Evolutionary conservation across 2,113 vertebrate species (phyloP).

Genomic region (Lagopus leucura): DNA sequence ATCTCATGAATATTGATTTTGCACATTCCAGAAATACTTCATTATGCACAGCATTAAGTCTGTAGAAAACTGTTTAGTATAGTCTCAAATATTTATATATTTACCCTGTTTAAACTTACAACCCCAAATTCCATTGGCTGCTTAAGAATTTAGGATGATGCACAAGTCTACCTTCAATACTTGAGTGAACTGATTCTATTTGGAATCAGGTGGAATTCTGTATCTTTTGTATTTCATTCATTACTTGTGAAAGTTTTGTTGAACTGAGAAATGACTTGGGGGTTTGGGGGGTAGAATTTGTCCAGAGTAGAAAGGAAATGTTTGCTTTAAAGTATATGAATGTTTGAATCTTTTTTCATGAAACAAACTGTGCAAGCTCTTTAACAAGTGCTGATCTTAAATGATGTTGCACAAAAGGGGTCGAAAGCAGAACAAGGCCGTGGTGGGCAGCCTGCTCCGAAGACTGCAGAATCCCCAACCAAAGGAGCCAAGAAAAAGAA

Average conservation of each 20-base stretch:
- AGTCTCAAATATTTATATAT: neutral
- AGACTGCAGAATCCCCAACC: slow-evolving; percentile 73
- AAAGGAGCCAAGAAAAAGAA: slow-evolving; percentile 85
- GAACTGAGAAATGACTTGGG: neutral
- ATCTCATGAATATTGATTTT: neutral
- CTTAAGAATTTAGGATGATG: neutral
- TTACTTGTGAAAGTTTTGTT: neutral
- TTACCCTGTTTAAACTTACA: neutral
- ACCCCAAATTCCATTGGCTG: neutral
- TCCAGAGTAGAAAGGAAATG: neutral
- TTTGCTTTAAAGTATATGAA: neutral
- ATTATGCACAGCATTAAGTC: neutral
- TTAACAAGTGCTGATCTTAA: slow-evolving; percentile 29
- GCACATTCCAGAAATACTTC: neutral
- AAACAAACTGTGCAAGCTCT: slow-evolving; percentile 20
- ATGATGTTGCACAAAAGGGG: slow-evolving; percentile 74
- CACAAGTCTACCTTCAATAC: neutral
- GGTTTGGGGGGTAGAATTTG: neutral
- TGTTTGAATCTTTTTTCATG: neutral
- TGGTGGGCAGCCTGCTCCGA: slow-evolving; percentile 73
- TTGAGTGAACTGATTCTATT: neutral
- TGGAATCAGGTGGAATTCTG: neutral
- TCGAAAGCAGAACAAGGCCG: slow-evolving; percentile 66
- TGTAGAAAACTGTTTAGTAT: neutral
- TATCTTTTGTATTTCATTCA: neutral